Conservation (phyloP, 2,888 invertebrate species). For the Brachyptera putata region DNA sequence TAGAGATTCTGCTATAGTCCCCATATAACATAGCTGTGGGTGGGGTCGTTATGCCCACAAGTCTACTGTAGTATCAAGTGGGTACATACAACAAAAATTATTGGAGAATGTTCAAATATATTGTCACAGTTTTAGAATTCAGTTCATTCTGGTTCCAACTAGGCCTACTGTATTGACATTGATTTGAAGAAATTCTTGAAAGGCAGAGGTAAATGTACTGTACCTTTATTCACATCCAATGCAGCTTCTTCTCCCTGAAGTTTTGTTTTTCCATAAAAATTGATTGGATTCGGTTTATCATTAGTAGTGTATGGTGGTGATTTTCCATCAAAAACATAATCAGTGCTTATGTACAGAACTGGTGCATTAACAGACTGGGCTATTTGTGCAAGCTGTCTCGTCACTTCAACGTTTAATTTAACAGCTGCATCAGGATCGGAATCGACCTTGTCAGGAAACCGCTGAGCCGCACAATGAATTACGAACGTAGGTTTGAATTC, state of each 20-base stretch:
- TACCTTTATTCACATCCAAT: slow-evolving; percentile 40
- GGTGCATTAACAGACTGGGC: slow-evolving; percentile 40
- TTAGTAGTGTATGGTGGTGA: slow-evolving; percentile 46
- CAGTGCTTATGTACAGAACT: slow-evolving; percentile 50
- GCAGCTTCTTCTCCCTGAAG: slow-evolving; percentile 46
- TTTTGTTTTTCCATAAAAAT: slow-evolving; percentile 50
- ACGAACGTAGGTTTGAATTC: slow-evolving; percentile 45
- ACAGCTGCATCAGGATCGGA: slow-evolving; percentile 43
- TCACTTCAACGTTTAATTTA: slow-evolving; percentile 45
- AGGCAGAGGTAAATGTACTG: no score
- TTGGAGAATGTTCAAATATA: no score
- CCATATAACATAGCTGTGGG: no score
- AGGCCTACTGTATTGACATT: no score
- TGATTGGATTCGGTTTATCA: slow-evolving; percentile 46
- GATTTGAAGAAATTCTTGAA: no score
- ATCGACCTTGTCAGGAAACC: slow-evolving; percentile 48
- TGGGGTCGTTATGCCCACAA: no score
- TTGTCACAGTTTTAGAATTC: no score
- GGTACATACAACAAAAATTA: no score
- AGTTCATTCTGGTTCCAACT: no score
- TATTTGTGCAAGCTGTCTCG: slow-evolving; percentile 40
- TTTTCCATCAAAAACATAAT: slow-evolving; percentile 53
- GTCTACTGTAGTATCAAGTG: no score
- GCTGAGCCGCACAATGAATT: slow-evolving; percentile 49
- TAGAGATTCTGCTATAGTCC: no score